Evolutionary conservation across 23 tunicate species (phyloP).

Genomic region (Ascidia mentula): DNA sequence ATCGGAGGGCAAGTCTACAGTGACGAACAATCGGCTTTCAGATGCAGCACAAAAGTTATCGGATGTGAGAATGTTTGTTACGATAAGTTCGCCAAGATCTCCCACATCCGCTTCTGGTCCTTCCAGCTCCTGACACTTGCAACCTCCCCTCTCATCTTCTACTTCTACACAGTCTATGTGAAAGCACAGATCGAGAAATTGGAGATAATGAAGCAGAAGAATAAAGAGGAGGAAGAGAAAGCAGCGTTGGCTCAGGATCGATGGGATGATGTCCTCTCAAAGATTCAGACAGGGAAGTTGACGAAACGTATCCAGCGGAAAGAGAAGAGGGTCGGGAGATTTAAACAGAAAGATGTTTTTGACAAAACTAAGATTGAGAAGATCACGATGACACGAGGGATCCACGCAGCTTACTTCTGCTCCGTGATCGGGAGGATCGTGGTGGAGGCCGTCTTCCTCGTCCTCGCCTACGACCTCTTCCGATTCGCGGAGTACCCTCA

Average conservation of each 20-base stretch:
- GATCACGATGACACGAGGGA: constrained; percentile 44
- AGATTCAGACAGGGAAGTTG: not conserved
- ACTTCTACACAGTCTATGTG: constrained; percentile 61
- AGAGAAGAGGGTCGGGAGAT: constrained; percentile 38
- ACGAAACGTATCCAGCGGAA: constrained; percentile 1
- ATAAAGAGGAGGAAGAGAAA: constrained; percentile 19
- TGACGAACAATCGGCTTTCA: constrained; percentile 91
- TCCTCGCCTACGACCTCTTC: constrained; percentile 64
- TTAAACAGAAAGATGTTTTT: constrained; percentile 44
- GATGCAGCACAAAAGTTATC: constrained; percentile 90
- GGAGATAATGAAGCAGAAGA: constrained; percentile 17
- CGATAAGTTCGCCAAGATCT: constrained; percentile 87
- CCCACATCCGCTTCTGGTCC: constrained; percentile 94
- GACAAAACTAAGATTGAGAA: constrained; percentile 29
- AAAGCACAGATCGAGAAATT: constrained; percentile 57
- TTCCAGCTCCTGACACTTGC: constrained; percentile 78
- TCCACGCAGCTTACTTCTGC: constrained; percentile 43
- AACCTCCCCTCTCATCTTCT: constrained; percentile 64
- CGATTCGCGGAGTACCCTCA: constrained; percentile 73
- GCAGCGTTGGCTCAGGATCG: constrained; percentile 8
- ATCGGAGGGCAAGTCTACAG: constrained; percentile 80
- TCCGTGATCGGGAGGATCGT: constrained; percentile 51
- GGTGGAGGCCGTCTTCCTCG: constrained; percentile 51
- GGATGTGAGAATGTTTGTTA: constrained; percentile 98
- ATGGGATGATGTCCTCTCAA: constrained; percentile 13